phyloP scores from a whole-genome alignment of 2,888 invertebrate genomes.

The Beris chalybata region DNA sequence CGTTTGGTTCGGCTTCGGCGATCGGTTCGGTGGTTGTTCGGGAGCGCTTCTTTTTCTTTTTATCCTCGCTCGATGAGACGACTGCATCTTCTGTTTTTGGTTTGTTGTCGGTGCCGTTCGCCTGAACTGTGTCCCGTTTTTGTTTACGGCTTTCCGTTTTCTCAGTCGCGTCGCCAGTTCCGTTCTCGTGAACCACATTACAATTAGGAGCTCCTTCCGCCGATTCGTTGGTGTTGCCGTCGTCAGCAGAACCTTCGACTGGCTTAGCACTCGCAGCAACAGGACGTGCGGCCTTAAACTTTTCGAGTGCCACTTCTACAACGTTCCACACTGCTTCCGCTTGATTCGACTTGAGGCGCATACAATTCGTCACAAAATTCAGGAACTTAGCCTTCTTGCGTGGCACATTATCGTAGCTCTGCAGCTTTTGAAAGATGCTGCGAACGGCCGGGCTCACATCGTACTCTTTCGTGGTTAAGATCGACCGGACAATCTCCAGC shows the following conservation, averaged over 20 bases:
- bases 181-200: constrained; percentile 38
- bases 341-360: constrained; percentile 62
- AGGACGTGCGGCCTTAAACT: constrained; percentile 45
- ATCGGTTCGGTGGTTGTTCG: constrained; percentile 45
- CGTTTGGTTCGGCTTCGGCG: constrained; percentile 42
- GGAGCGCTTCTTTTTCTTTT: constrained; percentile 40
- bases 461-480: constrained; percentile 49
- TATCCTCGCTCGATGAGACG: background rate
- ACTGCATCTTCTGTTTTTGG: background rate
- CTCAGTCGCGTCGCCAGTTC: constrained; percentile 44
- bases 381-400: constrained; percentile 82
- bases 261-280: background rate
- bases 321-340: constrained; percentile 69
- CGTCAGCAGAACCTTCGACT: background rate
- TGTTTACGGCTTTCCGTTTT: constrained; percentile 44
- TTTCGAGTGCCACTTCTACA: constrained; percentile 60
- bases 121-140: background rate
- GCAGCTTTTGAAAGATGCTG: constrained; percentile 67
- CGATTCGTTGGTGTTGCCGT: background rate
- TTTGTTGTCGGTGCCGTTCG: background rate
- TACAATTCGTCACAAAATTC: constrained; percentile 72
- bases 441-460: constrained; percentile 58
- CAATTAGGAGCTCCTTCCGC: constrained; percentile 7
- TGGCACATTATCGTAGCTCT: constrained; percentile 78
- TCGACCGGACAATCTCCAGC: constrained; percentile 57